Evolutionary conservation across 2,888 invertebrate genomes (phyloP), one percentile per base, ranked within the genome.

Genomic region (Dicranocentrus wangi): DNA sequence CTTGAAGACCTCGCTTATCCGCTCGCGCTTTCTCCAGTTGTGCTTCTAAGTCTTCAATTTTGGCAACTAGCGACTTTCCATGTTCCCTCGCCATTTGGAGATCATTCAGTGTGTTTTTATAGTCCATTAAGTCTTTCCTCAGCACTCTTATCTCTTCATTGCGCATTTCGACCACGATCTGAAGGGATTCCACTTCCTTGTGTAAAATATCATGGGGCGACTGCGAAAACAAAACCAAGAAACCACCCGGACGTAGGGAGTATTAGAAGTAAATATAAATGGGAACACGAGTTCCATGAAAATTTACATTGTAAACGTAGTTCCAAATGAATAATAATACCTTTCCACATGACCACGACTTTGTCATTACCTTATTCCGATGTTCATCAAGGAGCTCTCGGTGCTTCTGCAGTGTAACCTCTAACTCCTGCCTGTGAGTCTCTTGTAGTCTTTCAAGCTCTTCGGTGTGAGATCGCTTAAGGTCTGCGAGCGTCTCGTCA

Each of bases 101-200:
- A 53, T 84, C 83, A 69, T 85, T 84, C 42, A 82, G 65, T 39
- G 78, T 81, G 25, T 76, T 68, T 39, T 82, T 73, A 28, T 82
- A 79, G 42, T 83, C 73, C 63, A 86, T 66, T 25, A 84, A 55
- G 43, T 85, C 84, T 61, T 82, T 79, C 13, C 93, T 91, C 63
- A 97, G 90, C 19, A 94, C 92, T 0, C 93, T 93, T 87, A 96
- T 92, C 90, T 98, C 97, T 25, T 93, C 92, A 88, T 95, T 95
- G 87, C 95, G 93, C 87, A 98, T 90, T 87, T 97, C 97, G 81
- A 98, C 90, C 1, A 98, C 97, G 43, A 94, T 93, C 84, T 95
- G 92, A 82, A 98, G 90, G 19, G 97, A 97, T 86, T 94, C 93
- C 1, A 94, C 93, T 89, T 95, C 94, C 81, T 93, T 93, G 87